Base-by-base conservation (phyloP, 2,797 vertebrate species). In the Leptoclinus maculatus region DNA sequence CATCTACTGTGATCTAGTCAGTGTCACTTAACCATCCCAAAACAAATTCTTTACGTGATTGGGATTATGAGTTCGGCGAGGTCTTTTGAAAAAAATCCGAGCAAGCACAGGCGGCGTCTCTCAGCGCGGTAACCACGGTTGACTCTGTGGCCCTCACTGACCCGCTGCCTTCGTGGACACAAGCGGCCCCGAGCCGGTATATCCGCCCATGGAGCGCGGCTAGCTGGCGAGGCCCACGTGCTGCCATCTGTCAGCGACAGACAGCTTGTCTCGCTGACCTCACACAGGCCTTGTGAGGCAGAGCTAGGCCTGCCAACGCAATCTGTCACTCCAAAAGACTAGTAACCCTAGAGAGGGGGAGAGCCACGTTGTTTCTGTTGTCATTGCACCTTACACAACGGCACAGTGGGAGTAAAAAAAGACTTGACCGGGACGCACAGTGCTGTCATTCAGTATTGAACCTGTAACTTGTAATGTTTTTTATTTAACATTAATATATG, bases 161-260 rank as follows among this genome's bases (percentile, higher is more conserved):
- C 77, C 88, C 64, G 62, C 81, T 59, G 72, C 39, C 70, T 77
- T 82, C 66, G 73, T 54, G 70, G 71, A 84, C 74, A 53, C 43
- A 27, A 71, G 71, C 60, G 23, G 70, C 79, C 68, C 32, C 14
- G 54, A 81, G 76, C 83, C 71, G 84, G 71, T 89, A 85, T 68
- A 82, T 84, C 84, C 72, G 74, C 74, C 62, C 21, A 10, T 82
- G 79, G 80, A 78, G 76, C 9, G 21, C 72, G 47, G 81, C 76
- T 76, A 63, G 78, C 79, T 83, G 86, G 86, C 84, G 66, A 47
- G 53, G 76, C 74, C 74, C 73, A 36, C 79, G 60, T 66, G 63
- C 82, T 65, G 43, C 90, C 88, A 89, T 92, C 88, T 91, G 88
- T 84, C 82, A 86, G 38, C 13, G 36, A 82, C 75, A 82, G 79